Base-by-base conservation (phyloP, 2,797 vertebrate species). In the Oryzias sinensis region DNA sequence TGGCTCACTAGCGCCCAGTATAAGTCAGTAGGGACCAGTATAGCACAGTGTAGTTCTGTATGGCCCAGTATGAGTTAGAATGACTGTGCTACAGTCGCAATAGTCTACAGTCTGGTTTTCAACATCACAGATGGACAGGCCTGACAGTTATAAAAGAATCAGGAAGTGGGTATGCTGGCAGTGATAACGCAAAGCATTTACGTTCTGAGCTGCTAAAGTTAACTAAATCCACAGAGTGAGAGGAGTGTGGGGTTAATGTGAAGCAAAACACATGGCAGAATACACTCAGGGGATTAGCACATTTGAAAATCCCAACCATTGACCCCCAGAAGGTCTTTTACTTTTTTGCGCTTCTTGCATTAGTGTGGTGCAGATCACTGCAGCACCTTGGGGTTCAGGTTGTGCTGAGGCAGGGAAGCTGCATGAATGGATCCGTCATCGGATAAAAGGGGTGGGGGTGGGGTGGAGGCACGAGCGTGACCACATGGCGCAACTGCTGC, bases 111-210 rank as follows among this genome's bases (percentile, higher is more conserved):
- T 33, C 29, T 33, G 53, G 25, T 42, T 48, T 59, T 18, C 65
- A 57, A 65, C 41, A 17, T 46, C 43, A 62, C 66, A 49, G 46
- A 72, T 27, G 67, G 65, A 53, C 37, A 14, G 52, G 43, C 44
- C 51, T 63, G 62, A 70, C 67, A 58, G 65, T 52, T 50, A 40
- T 9, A 62, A 74, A 49, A 74, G 56, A 81, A 80, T 37, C 80
- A 87, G 88, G 88, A 87, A 87, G 82, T 75, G 46, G 74, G 70
- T 48, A 60, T 82, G 83, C 61, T 66, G 59, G 62, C 72, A 56
- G 77, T 8, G 82, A 89, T 87, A 89, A 88, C 80, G 62, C 65
- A 53, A 62, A 57, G 68, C 83, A 74, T 89, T 86, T 83, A 75
- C 77, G 82, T 84, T 81, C 80, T 76, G 70, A 54, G 65, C 63